Conservation (phyloP, 1,140 invertebrate genomes). For the Triops longicaudatus region DNA sequence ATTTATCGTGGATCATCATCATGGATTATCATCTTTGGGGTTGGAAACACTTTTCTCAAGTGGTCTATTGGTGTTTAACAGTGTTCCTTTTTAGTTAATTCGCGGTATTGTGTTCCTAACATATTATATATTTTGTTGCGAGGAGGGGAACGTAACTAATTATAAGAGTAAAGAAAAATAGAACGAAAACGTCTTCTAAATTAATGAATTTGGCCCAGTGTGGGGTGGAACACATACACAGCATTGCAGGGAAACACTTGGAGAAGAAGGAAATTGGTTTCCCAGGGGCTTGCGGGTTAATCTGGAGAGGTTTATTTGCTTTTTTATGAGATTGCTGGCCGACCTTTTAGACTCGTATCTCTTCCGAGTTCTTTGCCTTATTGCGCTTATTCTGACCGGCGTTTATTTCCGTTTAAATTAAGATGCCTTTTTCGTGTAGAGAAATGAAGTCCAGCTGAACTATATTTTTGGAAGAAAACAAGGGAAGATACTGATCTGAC, state of each 20-base stretch:
- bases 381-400: background rate
- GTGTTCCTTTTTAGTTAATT: background rate
- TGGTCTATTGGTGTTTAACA: too few relatives aligned
- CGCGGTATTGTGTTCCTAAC: background rate
- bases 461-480: too few relatives aligned
- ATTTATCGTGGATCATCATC: constrained; percentile 6
- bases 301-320: background rate
- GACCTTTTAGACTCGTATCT: background rate
- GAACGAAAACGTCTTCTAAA: background rate
- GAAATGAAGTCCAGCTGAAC: too few relatives aligned
- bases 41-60: too few relatives aligned
- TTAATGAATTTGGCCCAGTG: constrained; percentile 1
- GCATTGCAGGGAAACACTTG: constrained; percentile 4
- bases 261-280: constrained; percentile 15
- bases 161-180: background rate
- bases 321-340: constrained; percentile 12
- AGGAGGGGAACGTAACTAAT: background rate
- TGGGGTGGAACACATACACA: background rate
- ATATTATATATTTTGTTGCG: background rate
- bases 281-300: constrained; percentile 13
- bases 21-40: background rate
- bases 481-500: too few relatives aligned
- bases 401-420: too few relatives aligned
- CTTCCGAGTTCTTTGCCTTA: background rate
- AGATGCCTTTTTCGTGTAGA: too few relatives aligned